Evolutionary conservation across 2,888 invertebrate genomes (phyloP), one percentile per base, ranked within the genome.

Genomic region (Junonia oenone): DNA sequence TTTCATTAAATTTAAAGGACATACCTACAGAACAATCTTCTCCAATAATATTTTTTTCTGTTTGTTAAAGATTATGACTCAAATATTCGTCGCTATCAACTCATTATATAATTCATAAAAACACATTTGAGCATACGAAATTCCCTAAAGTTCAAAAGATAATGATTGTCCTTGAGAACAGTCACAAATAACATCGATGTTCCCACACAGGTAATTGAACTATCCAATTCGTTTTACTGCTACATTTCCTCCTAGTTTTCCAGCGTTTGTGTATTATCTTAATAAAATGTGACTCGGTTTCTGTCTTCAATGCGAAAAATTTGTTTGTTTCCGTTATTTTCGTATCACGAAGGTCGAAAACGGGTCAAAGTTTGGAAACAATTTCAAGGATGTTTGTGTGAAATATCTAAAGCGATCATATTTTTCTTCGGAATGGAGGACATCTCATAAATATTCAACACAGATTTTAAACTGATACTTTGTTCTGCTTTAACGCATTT

Each of bases 291-390:
- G 27, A 45, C n/a, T 14, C 38, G 37, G n/a, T 49, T 35, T 22
- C 26, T 51, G 35, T 31, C 11, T 22, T 19, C 17, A 15, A 52
- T 26, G 27, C 22, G 38, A 40, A 53, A 40, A 47, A 37, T 29
- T 22, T 53, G 26, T 55, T 51, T 56, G 46, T 35, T 56, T 50
- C 40, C 40, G 31, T 14, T 33, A 47, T 38, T 31, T 48, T 47
- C 15, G 14, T 19, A 15, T 13, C 11, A 15, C 9, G 35, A 29
- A 51, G 11, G 11, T n/a, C 17, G 17, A 19, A 19, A 11, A 11
- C 17, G 19, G 19, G 26, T 55, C 49, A 31, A 46, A 40, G 40
- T 40, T 6, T 45, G 9, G 43, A 26, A 40, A 46, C 31, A 11
- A 19, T 37, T 43, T 17, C 43, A 35, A 43, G 40, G 17, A 27